Evolutionary conservation across 2,113 vertebrate genomes (phyloP).

Genomic region (Gambusia holbrooki): DNA sequence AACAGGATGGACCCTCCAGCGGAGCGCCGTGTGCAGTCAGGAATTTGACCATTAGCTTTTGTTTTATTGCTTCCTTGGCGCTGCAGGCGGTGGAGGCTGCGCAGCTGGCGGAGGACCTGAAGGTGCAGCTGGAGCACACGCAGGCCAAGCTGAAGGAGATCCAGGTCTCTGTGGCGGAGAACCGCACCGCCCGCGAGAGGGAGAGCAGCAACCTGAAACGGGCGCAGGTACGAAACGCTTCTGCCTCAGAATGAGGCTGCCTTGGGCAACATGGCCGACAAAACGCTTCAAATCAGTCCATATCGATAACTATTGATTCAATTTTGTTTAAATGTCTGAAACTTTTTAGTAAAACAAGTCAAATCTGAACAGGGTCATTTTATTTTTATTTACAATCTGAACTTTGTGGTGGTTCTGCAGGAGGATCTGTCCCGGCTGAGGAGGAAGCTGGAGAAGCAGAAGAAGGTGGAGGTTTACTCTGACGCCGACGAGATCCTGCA

Average conservation of each 20-base stretch:
- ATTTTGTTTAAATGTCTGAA: too few species aligned
- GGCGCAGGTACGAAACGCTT: conserved; percentile 82
- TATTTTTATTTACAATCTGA: too few species aligned
- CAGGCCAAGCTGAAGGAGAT: conserved; percentile 90
- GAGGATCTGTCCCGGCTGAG: conserved; percentile 92
- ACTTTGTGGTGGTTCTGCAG: conserved; percentile 60
- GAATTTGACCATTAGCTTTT: conserved; percentile 36
- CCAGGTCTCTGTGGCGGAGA: conserved; percentile 90
- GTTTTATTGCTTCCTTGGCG: conserved; percentile 55
- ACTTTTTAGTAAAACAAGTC: background rate
- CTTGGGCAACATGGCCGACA: too few species aligned
- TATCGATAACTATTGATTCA: too few species aligned
- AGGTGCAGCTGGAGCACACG: conserved; percentile 92
- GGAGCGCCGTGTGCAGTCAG: conserved; percentile 8
- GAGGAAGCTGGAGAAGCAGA: conserved; percentile 92
- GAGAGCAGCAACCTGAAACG: conserved; percentile 92
- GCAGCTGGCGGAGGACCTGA: conserved; percentile 92
- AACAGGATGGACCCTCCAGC: conserved; percentile 1
- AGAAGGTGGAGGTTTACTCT: conserved; percentile 93
- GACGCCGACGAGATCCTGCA: conserved; percentile 95
- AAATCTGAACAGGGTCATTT: background rate
- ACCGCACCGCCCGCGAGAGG: conserved; percentile 88
- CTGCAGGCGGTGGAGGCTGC: conserved; percentile 92
- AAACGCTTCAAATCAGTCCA: too few species aligned
- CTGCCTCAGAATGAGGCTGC: too few species aligned